A percentile compares a stretch with the other conserved stretches of the same genome.
Evolutionary conservation across 2,113 vertebrate species (phyloP).

Genomic region (Saiga tatarica): DNA sequence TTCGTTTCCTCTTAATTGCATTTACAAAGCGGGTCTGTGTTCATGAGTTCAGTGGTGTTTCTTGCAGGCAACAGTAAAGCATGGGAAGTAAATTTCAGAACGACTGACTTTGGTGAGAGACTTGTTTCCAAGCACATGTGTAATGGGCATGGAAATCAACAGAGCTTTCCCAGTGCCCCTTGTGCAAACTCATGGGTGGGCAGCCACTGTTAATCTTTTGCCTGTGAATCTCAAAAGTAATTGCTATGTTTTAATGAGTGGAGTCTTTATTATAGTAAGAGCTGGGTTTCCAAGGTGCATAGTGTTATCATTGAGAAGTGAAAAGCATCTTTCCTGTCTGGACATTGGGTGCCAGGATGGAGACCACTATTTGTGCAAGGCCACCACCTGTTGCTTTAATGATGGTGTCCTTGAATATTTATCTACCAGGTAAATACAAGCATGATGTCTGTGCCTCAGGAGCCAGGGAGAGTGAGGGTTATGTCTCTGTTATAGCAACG

Average conservation of each 20-base stretch:
- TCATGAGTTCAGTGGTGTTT: neutral
- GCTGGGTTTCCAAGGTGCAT: neutral
- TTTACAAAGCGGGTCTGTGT: neutral
- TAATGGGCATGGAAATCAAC: neutral
- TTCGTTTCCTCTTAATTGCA: constrained; percentile 21
- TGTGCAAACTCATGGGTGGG: neutral
- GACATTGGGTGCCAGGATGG: neutral
- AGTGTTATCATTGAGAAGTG: neutral
- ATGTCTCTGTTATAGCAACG: neutral
- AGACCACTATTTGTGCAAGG: neutral
- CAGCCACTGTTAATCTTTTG: neutral
- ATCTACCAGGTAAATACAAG: neutral
- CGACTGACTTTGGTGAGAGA: neutral
- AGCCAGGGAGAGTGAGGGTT: neutral
- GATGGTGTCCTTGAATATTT: neutral
- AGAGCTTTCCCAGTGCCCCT: neutral
- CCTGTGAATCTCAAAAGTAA: neutral
- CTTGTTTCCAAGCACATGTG: neutral
- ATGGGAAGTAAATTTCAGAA: neutral
- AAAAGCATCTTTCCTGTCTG: neutral
- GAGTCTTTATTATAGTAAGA: neutral
- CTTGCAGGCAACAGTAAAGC: neutral
- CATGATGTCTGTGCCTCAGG: neutral
- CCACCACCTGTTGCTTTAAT: neutral
- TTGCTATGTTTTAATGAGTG: neutral